Base-by-base conservation (phyloP, 2,888 invertebrate species). In the Callosobruchus maculatus region DNA sequence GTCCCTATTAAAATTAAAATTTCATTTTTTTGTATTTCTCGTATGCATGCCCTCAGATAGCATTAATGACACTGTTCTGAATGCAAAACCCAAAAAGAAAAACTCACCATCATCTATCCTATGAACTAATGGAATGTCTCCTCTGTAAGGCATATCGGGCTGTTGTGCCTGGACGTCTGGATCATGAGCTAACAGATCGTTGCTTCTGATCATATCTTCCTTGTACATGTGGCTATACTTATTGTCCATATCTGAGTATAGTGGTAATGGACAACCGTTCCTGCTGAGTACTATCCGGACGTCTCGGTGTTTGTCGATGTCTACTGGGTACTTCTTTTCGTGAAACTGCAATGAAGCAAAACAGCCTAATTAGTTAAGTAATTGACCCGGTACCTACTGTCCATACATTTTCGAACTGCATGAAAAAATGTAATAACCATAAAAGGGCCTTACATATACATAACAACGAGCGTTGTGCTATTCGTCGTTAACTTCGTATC, bases 91-190 rank as follows among this genome's bases (percentile, higher is more conserved):
- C n/a, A n/a, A n/a, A n/a, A n/a, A n/a, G n/a, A n/a, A 66, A n/a
- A 20, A 80, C 81, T 82, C 82, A 87, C 88, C 89, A 80, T 92
- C 92, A 82, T 90, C 89, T 70, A 91, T 88, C 72, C 89, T 90
- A 77, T 90, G 88, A 70, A 91, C 86, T 74, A 92, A 88, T 66
- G 91, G 91, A 81, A 93, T 93, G 84, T 94, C 94, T 76, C 93
- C 93, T 81, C 92, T 78, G 31, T 70, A 70, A 4, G 87, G 71
- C 83, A 75, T 73, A 9, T 78, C 77, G 83, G 77, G 89, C 85
- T 79, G 87, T 86, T 81, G 87, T 3, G 87, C 86, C 80, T 88
- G 88, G 76, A 87, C 83, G 73, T 86, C 84, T 0, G 82, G 84
- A 75, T 88, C 86, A 72, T 85, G 82, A 31, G 80, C 84, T 18